Evolutionary conservation across 2,797 vertebrate genomes (phyloP).

Genomic region (Premnoplex brunnescens): DNA sequence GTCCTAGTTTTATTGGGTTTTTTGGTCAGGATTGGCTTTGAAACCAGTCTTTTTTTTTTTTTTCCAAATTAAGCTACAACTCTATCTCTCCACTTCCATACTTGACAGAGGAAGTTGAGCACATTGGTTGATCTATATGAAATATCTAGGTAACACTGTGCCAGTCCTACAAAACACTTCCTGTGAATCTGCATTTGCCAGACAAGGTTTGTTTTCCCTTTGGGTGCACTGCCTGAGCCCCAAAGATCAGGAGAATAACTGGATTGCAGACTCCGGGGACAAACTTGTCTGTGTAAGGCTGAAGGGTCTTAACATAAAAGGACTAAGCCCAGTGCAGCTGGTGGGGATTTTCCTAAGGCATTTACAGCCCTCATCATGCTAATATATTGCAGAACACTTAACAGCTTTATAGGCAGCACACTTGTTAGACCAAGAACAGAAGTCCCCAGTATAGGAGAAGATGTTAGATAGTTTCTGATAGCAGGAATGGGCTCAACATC

Average conservation of each 20-base stretch:
- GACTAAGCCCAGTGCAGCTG: background rate
- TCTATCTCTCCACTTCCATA: background rate
- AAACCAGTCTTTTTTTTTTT: background rate
- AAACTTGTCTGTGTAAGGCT: background rate
- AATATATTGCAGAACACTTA: background rate
- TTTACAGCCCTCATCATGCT: background rate
- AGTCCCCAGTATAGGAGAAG: background rate
- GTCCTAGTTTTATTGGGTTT: background rate
- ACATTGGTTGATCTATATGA: background rate
- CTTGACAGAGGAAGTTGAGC: background rate
- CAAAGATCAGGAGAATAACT: background rate
- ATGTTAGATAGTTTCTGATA: background rate
- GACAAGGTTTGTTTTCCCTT: background rate
- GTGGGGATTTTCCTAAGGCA: background rate
- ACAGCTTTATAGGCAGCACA: background rate
- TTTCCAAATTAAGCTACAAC: background rate
- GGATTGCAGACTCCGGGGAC: accelerated
- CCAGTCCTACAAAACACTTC: background rate
- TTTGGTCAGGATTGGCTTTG: background rate
- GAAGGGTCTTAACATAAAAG: background rate
- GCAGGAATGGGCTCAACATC: background rate
- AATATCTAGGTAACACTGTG: background rate
- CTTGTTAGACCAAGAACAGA: background rate
- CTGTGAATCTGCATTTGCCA: background rate
- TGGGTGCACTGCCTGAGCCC: background rate